A percentile compares a stretch with the other conserved stretches of the same genome.
These are phyloP conservation scores for Caretta caretta DNA, from an alignment of 2,113 vertebrate species.

Conservation along the genomic window DNA sequence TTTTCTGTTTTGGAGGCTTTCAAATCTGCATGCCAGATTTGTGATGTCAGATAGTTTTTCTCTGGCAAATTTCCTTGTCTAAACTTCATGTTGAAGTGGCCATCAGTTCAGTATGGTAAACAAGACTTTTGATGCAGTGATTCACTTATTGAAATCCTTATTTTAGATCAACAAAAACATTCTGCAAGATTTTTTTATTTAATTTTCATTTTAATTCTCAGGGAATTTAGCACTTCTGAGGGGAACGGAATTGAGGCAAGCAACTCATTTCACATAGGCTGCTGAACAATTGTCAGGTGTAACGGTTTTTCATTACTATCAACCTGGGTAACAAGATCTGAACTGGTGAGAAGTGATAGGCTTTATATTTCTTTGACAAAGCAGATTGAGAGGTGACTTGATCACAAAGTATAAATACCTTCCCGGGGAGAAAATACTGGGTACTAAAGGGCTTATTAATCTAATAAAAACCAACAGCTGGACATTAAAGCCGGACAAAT, in stretches of 20 bases:
- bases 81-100: constrained; percentile 4
- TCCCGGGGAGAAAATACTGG: not conserved
- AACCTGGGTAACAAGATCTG: not conserved
- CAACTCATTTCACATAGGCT: not conserved
- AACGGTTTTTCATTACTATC: not conserved
- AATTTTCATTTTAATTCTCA: not conserved
- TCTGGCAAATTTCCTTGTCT: not conserved
- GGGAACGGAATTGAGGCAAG: not conserved
- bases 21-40: not conserved
- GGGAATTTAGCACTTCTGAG: not conserved
- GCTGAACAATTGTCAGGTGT: not conserved
- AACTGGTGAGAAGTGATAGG: not conserved
- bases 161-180: not conserved
- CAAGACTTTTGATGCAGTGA: not conserved
- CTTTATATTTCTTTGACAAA: not conserved
- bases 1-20: constrained; percentile 6
- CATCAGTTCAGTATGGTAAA: not conserved
- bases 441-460: not conserved
- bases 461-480: not conserved
- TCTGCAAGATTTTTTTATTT: not conserved
- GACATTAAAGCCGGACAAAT: not conserved
- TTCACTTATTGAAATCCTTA: constrained; percentile 5
- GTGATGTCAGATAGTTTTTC: not conserved
- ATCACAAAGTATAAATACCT: not conserved
- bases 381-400: not conserved